Evolutionary conservation across 2,888 invertebrate species (phyloP).

Genomic region (Hecatera dysodea): DNA sequence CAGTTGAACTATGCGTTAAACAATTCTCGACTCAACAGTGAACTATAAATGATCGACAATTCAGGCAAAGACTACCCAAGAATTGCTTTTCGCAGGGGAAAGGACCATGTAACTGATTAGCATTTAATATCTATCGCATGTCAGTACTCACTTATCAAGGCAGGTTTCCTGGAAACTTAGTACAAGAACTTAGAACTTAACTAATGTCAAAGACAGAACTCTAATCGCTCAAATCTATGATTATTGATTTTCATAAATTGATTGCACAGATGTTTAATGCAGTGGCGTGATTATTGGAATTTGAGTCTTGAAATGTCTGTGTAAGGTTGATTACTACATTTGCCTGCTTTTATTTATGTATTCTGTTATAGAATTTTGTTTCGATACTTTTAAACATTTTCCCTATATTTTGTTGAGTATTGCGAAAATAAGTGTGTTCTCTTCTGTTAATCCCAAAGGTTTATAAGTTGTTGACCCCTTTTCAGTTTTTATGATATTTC

Average conservation of each 20-base stretch:
- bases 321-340: neutral
- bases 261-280: neutral
- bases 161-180: neutral
- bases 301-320: neutral
- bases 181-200: neutral
- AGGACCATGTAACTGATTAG: neutral
- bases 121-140: slow-evolving; percentile 14
- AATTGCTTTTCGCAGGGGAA: neutral
- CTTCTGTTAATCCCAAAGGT: too few species aligned
- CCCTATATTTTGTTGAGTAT: too few species aligned
- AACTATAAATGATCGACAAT: neutral
- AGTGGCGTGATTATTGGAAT: neutral
- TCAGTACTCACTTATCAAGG: slow-evolving; percentile 3
- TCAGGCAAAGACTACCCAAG: neutral
- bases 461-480: neutral
- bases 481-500: neutral
- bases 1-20: too few species aligned
- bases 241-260: slow-evolving; percentile 18
- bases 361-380: neutral
- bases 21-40: neutral
- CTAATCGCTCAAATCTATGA: slow-evolving; percentile 15
- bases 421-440: too few species aligned
- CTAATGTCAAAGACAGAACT: slow-evolving; percentile 3
- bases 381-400: neutral
- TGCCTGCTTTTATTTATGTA: neutral